Conservation (phyloP, 2,888 invertebrate genomes). For the Rhyacophila evoluta region DNA sequence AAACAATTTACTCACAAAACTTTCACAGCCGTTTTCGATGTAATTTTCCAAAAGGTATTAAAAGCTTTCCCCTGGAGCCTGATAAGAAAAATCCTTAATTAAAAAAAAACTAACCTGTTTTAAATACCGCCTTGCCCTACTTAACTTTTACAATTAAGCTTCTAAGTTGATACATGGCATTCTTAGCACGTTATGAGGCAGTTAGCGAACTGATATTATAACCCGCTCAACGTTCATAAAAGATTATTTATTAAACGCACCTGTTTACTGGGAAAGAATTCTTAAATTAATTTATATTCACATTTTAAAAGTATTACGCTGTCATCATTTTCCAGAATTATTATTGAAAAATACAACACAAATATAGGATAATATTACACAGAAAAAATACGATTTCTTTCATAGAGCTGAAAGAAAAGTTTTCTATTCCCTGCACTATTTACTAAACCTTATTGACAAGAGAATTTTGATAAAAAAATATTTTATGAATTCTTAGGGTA, state of each 20-base stretch:
- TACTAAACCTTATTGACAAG: no score
- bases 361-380: no score
- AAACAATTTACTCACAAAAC: slow-evolving; percentile 17
- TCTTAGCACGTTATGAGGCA: slow-evolving; percentile 48
- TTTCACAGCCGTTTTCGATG: slow-evolving; percentile 13
- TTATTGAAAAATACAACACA: no score
- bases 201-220: slow-evolving; percentile 35
- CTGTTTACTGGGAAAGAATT: slow-evolving; percentile 29
- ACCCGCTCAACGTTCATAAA: slow-evolving; percentile 39
- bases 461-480: no score
- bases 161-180: slow-evolving; percentile 46
- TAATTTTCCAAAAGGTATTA: slow-evolving; percentile 38
- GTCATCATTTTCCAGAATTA: no score
- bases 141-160: slow-evolving; percentile 54
- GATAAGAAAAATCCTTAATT: slow-evolving; percentile 41
- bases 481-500: no score
- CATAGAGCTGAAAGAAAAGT: no score
- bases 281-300: background rate
- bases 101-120: slow-evolving; percentile 45
- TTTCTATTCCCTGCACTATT: no score
- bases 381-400: no score
- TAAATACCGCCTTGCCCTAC: slow-evolving; percentile 41
- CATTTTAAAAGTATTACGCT: no score
- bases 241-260: slow-evolving; percentile 44
- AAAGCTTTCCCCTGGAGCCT: slow-evolving; percentile 28